These are phyloP conservation scores for Ectemnius continuus DNA, from an alignment of 2,888 invertebrate species.

Conservation along the genomic window DNA sequence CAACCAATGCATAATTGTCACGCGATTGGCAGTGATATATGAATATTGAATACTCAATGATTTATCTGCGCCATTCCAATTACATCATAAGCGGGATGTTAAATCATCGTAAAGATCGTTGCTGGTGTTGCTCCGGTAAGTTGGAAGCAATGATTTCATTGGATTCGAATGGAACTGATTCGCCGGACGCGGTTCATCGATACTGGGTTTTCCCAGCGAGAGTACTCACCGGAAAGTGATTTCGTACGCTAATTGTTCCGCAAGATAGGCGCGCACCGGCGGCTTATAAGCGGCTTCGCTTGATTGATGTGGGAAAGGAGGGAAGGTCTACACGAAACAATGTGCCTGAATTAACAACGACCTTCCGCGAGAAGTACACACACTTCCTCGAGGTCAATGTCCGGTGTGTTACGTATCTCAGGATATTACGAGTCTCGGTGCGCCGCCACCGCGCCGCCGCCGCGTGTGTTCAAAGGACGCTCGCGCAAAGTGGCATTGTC, in stretches of 20 bases:
- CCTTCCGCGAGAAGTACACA: not conserved
- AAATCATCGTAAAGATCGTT: too few species aligned
- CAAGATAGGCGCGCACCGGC: not conserved
- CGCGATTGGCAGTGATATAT: too few species aligned
- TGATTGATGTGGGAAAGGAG: not conserved
- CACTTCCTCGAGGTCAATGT: not conserved
- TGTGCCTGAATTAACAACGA: conserved; percentile 5
- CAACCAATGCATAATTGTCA: too few species aligned
- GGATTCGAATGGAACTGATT: too few species aligned
- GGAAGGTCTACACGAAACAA: not conserved
- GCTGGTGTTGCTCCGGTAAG: too few species aligned
- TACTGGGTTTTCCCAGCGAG: not conserved
- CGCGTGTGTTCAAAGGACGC: too few species aligned
- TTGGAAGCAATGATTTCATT: too few species aligned
- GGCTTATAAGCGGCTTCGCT: not conserved
- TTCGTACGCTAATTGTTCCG: not conserved
- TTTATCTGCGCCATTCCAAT: too few species aligned
- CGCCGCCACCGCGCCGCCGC: not conserved
- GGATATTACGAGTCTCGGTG: not conserved
- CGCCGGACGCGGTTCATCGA: not conserved
- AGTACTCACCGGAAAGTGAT: not conserved
- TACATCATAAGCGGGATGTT: too few species aligned
- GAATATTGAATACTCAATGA: too few species aligned
- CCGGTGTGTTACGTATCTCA: not conserved
- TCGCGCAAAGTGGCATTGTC: not conserved